A percentile compares a stretch with the other conserved stretches of the same genome.
phyloP scores from a whole-genome alignment of 2,888 invertebrate species.

The Cephus pygmeus region DNA sequence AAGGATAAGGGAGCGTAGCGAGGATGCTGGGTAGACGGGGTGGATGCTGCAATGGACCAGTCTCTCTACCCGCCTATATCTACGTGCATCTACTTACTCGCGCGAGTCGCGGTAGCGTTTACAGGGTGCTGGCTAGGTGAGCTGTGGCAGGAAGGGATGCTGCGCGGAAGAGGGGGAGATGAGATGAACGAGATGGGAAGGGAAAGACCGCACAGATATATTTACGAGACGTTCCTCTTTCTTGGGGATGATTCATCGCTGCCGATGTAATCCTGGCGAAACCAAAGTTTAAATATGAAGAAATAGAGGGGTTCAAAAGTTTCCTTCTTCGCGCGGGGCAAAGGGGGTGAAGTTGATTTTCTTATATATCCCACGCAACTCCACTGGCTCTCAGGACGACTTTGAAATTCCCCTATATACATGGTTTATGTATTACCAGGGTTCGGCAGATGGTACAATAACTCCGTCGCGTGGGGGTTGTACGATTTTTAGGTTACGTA shows the following conservation, averaged over 20 bases:
- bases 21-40: too few species aligned
- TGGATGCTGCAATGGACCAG: too few species aligned
- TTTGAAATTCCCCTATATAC: too few species aligned
- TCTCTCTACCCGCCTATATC: too few species aligned
- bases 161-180: constrained; percentile 3
- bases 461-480: too few species aligned
- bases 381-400: background rate
- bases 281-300: constrained; percentile 22
- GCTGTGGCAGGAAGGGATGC: background rate
- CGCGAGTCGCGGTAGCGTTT: too few species aligned
- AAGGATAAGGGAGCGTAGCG: too few species aligned
- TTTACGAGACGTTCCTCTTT: background rate
- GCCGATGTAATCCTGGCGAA: constrained; percentile 22
- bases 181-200: constrained; percentile 7
- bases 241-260: constrained; percentile 19
- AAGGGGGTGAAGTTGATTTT: constrained; percentile 15
- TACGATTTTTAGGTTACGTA: constrained; percentile 12
- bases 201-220: constrained; percentile 12
- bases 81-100: too few species aligned
- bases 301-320: constrained; percentile 24
- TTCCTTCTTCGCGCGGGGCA: background rate
- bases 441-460: too few species aligned
- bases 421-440: too few species aligned
- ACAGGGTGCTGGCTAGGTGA: too few species aligned
- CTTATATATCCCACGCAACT: constrained; percentile 10